Conservation (phyloP, 1,140 invertebrate species). For the Drosophila bocqueti region DNA sequence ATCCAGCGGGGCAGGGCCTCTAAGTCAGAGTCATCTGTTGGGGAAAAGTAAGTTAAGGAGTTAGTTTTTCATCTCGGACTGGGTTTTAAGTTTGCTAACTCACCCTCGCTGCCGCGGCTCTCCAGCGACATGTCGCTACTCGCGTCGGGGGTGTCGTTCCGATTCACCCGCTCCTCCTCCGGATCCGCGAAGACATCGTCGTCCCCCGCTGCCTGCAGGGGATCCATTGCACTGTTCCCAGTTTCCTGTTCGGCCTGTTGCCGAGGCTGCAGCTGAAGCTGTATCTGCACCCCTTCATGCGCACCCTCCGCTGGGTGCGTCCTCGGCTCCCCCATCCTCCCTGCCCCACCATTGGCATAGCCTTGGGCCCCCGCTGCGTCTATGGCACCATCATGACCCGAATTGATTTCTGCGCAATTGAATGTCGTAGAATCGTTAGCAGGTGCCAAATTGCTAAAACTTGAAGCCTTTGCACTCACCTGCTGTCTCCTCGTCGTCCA, state of each 20-base stretch:
- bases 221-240: constrained; percentile 39
- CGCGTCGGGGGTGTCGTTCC: neutral
- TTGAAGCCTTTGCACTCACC: constrained; percentile 10
- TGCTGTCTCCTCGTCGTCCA: constrained; percentile 68
- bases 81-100: neutral
- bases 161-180: neutral
- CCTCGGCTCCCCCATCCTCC: too few species aligned
- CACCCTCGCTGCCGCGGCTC: constrained; percentile 71
- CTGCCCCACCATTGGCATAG: neutral
- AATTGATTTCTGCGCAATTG: constrained; percentile 60
- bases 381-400: constrained; percentile 23
- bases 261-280: neutral
- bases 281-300: constrained; percentile 4
- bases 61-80: neutral
- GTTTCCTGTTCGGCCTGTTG: constrained; percentile 6
- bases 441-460: neutral
- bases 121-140: constrained; percentile 52
- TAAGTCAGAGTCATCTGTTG: constrained; percentile 59
- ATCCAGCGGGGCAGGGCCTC: constrained; percentile 66
- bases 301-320: neutral
- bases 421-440: neutral
- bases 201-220: constrained; percentile 22
- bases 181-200: constrained; percentile 45
- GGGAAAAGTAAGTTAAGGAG: neutral
- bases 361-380: constrained; percentile 18